phyloP scores from a whole-genome alignment of 2,113 vertebrate genomes.

The Pseudorectes ferrugineus region DNA sequence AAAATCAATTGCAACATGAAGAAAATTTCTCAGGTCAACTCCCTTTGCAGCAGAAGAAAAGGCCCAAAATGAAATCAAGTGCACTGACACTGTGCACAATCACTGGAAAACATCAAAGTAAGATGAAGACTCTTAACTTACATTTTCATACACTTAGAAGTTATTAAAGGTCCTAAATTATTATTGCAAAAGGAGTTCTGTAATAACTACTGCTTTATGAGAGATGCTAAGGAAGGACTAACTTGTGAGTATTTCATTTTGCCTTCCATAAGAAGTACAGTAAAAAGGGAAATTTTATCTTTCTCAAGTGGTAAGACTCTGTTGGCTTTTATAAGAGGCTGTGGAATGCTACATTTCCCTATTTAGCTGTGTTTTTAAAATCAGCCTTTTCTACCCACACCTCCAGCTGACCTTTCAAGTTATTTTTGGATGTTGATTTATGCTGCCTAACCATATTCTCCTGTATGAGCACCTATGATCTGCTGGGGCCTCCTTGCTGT shows the following conservation, averaged over 20 bases:
- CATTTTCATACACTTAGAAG: not conserved
- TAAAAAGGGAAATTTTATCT: not conserved
- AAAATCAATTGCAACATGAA: not conserved
- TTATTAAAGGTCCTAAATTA: not conserved
- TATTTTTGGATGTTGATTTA: not conserved
- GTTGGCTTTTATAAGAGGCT: not conserved
- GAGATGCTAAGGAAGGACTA: not conserved
- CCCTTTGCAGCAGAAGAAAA: not conserved
- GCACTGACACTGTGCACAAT: not conserved
- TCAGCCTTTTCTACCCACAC: not conserved
- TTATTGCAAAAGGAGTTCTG: not conserved
- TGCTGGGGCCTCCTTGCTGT: not conserved
- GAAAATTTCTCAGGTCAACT: not conserved
- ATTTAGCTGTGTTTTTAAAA: not conserved
- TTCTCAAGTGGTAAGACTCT: not conserved
- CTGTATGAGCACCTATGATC: not conserved
- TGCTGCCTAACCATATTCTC: not conserved
- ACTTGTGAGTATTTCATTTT: not conserved
- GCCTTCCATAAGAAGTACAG: not conserved
- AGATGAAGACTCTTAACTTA: not conserved
- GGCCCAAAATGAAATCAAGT: not conserved
- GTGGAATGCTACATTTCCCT: not conserved
- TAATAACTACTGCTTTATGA: not conserved
- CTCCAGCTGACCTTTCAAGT: not conserved
- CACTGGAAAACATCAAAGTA: not conserved